A percentile compares a stretch with the other conserved stretches of the same genome.
Conservation (phyloP, 2,797 vertebrate species). For the Sebastes variabilis region DNA sequence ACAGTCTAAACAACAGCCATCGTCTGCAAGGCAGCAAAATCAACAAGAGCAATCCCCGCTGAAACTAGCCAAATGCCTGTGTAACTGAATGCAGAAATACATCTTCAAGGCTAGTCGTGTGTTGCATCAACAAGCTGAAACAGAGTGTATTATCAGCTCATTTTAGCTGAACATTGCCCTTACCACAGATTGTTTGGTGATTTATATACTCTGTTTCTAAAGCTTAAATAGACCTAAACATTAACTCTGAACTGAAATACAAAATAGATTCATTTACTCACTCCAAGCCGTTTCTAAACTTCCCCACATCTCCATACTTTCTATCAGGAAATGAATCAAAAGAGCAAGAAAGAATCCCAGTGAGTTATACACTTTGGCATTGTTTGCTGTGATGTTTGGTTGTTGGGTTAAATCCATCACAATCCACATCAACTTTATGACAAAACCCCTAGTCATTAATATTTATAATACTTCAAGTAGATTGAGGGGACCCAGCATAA, state of each 20-base stretch:
- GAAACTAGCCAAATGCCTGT: neutral
- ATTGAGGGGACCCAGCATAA: slow-evolving; percentile 7
- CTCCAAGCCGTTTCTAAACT: neutral
- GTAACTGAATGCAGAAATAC: neutral
- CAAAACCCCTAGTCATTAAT: neutral
- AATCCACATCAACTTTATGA: slow-evolving; percentile 11
- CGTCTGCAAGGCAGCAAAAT: neutral
- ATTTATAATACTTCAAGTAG: slow-evolving; percentile 10
- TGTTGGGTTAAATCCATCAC: slow-evolving; percentile 18
- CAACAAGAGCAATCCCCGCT: neutral
- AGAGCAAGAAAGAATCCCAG: neutral
- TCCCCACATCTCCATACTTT: neutral
- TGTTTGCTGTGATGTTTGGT: slow-evolving; percentile 4
- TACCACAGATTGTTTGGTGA: neutral
- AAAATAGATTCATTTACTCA: neutral
- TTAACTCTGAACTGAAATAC: neutral
- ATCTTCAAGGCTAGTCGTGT: neutral
- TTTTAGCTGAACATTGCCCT: neutral
- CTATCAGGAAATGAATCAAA: neutral
- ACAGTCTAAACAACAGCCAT: neutral
- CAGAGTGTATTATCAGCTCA: neutral
- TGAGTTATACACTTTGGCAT: neutral
- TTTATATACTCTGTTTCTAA: neutral
- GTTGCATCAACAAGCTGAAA: neutral
- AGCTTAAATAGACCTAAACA: neutral